Base-by-base conservation (phyloP, 23 tunicate species). In the Trididemnum clinides region DNA sequence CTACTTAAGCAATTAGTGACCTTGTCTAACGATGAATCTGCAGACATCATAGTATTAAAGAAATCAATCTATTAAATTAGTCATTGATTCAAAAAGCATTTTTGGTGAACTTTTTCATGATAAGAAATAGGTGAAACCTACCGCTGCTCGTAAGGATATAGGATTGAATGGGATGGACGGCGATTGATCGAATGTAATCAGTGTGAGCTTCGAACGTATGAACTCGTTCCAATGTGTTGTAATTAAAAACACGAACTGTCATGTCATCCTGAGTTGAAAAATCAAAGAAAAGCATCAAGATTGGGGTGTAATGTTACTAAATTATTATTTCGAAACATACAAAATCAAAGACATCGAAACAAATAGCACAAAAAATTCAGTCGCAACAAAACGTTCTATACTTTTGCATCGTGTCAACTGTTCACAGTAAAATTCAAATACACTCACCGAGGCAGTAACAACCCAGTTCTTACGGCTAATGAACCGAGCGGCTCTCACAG, bases 381-480 rank as follows among this genome's bases (percentile, higher is more conserved):
- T n/a, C n/a, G n/a, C n/a, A n/a, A n/a, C n/a, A n/a, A n/a, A n/a
- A n/a, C n/a, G n/a, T n/a, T n/a, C n/a, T n/a, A n/a, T n/a, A n/a
- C n/a, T n/a, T n/a, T n/a, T n/a, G n/a, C n/a, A n/a, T n/a, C n/a
- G n/a, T n/a, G n/a, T n/a, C n/a, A n/a, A n/a, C n/a, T n/a, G n/a
- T n/a, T n/a, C n/a, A n/a, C n/a, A n/a, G n/a, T n/a, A n/a, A n/a
- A n/a, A n/a, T n/a, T n/a, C n/a, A n/a, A 44, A 15, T 12, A 20
- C 5, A 86, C 87, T 82, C 37, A 92, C 97, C 44, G 97, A 92
- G 51, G 97, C 99, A 81, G 97, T 84, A 49, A 97, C 87, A 7
- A 97, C 99, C 99, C 99, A 97, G 79, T 97, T 97, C 38, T 97
- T 97, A 64, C 99, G 80, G 63, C 93, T 87, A 34, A 97, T 85